Base-by-base conservation (phyloP, 2,888 invertebrate species). In the Oligia latruncula region DNA sequence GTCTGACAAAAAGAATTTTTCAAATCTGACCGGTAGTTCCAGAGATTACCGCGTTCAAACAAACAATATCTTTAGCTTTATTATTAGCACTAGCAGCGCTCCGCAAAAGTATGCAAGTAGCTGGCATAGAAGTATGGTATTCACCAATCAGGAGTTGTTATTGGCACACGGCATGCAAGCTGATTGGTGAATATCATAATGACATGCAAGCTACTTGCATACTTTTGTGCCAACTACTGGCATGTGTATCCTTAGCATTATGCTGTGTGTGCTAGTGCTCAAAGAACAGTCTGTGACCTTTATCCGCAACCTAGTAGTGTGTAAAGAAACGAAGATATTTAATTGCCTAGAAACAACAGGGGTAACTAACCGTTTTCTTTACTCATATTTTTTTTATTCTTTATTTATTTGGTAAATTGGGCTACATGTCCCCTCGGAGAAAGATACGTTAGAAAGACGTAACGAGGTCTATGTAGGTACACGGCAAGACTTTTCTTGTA, bases 321-420 rank as follows among this genome's bases (percentile, higher is more conserved):
- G n/a, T 60, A n/a, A 60, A 52, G 20, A 35, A 60, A n/a, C n/a
- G 8, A 67, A 55, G 0, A 49, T 58, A 49, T n/a, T 60, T 75
- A 82, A 80, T 75, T 65, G 23, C 4, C 23, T 58, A n/a, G 17
- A 15, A 62, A 68, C 29, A 77, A 62, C 40, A 20, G 4, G 17
- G 40, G 65, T 40, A 46, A 52, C 4, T 17, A n/a, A 52, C n/a
- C 13, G 17, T 76, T 52, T 66, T 52, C 43, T 17, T 77, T 29
- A 35, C 35, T 55, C 0, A 29, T 67, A 6, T 40, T 62, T 52
- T 60, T 60, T 46, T 67, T 58, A 13, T 35, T 55, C 20, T 40
- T 62, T 80, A 82, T 82, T 80, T 80, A 67, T 80, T 67, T 67
- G 52, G 17, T 62, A 77, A 83, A 80, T 80, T 83, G 83, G 46